Conservation (phyloP, 2,797 vertebrate species). For the Silurus aristotelis region DNA sequence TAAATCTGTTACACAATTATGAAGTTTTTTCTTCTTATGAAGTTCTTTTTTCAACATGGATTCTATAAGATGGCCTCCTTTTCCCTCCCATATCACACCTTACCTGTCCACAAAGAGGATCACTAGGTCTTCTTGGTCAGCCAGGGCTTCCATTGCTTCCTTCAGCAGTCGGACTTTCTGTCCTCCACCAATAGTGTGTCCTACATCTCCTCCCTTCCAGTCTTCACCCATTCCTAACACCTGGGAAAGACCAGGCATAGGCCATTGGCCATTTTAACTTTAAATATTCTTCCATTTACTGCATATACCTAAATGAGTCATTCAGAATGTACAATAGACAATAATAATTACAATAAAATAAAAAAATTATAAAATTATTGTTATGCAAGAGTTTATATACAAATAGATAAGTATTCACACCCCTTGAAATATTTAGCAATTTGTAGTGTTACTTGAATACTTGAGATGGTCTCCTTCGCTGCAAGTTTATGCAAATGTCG, state of each 20-base stretch:
- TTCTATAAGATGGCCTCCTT: too few relatives aligned
- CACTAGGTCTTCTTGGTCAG: conserved; percentile 83
- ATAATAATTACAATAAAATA: too few relatives aligned
- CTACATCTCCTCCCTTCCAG: conserved; percentile 90
- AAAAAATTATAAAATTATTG: too few relatives aligned
- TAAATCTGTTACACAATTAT: too few relatives aligned
- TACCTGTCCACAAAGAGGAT: conserved; percentile 92
- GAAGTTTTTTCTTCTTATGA: too few relatives aligned
- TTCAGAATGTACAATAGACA: neutral
- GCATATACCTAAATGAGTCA: neutral
- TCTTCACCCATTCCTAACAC: conserved; percentile 88
- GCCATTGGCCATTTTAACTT: neutral
- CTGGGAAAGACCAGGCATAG: conserved; percentile 64
- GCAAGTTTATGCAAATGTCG: neutral
- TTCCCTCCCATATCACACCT: conserved; percentile 7
- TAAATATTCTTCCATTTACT: neutral
- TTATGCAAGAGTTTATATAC: too few relatives aligned
- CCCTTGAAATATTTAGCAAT: too few relatives aligned
- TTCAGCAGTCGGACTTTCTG: conserved; percentile 95
- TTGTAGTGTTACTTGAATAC: too few relatives aligned
- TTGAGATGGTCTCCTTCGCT: neutral
- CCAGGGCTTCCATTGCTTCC: conserved; percentile 79
- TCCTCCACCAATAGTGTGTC: conserved; percentile 89
- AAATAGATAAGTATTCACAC: too few relatives aligned
- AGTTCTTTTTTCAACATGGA: too few relatives aligned